These are phyloP conservation scores for Siniperca knerii DNA, from an alignment of 2,113 vertebrate species.

Conservation along the genomic window DNA sequence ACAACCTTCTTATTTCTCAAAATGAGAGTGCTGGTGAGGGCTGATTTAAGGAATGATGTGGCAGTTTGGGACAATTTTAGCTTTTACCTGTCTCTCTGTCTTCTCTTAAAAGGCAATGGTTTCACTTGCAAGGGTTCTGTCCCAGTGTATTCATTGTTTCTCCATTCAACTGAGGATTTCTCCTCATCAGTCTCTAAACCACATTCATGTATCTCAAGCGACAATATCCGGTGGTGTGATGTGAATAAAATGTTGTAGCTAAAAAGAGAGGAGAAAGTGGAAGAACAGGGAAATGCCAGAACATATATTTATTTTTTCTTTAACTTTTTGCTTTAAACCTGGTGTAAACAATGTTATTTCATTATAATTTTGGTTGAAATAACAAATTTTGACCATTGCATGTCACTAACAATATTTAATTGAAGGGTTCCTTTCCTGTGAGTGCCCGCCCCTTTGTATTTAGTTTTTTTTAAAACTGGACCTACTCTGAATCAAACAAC, in stretches of 20 bases:
- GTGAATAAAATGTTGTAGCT: not conserved
- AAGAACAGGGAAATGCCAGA: not conserved
- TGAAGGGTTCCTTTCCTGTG: too few relatives aligned
- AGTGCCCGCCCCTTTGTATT: too few relatives aligned
- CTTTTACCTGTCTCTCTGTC: conserved; percentile 28
- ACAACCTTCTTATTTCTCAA: conserved; percentile 18
- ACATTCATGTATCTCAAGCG: conserved; percentile 10
- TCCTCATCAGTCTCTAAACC: conserved; percentile 20
- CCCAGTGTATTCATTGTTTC: conserved; percentile 12
- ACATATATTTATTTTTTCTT: not conserved
- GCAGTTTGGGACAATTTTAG: conserved; percentile 39
- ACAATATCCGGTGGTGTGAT: conserved; percentile 21
- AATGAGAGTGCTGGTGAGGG: conserved; percentile 5
- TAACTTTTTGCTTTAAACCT: not conserved
- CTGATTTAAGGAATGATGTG: conserved; percentile 10
- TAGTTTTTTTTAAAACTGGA: too few relatives aligned
- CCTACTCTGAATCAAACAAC: too few relatives aligned
- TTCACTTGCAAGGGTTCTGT: conserved; percentile 3
- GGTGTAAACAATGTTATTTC: too few relatives aligned
- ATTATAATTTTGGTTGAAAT: too few relatives aligned
- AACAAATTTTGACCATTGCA: too few relatives aligned
- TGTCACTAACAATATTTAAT: too few relatives aligned
- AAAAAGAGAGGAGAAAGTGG: not conserved
- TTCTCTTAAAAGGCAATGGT: conserved; percentile 32
- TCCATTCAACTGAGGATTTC: conserved; percentile 29